These are phyloP conservation scores for Craterocephalus amniculus DNA, from an alignment of 2,797 vertebrate species.

Conservation along the genomic window DNA sequence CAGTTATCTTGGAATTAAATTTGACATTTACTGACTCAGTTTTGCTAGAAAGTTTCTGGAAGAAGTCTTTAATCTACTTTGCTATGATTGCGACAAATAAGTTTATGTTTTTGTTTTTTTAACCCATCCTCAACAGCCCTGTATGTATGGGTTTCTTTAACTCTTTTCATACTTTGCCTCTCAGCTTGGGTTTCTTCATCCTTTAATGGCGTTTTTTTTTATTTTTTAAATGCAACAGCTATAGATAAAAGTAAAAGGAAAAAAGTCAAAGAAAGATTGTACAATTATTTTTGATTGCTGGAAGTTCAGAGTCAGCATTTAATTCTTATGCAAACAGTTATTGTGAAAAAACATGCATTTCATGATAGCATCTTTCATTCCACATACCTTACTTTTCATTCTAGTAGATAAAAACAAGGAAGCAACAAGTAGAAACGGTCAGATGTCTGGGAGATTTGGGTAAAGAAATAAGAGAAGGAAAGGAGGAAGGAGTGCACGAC, in stretches of 20 bases:
- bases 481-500: constrained; percentile 10
- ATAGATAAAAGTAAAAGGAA: not conserved
- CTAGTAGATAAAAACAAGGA: not conserved
- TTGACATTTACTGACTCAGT: not conserved
- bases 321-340: not conserved
- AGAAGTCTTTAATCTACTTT: not conserved
- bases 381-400: not conserved
- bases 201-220: too few species aligned
- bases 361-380: not conserved
- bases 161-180: not conserved
- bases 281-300: too few species aligned
- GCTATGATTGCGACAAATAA: not conserved
- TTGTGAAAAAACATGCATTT: not conserved
- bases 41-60: not conserved
- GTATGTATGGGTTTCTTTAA: not conserved
- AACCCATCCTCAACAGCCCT: too few species aligned
- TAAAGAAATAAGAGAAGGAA: not conserved
- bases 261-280: not conserved
- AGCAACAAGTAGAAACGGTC: constrained; percentile 5
- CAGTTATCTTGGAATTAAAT: not conserved
- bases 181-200: not conserved
- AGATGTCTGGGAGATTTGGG: constrained; percentile 7
- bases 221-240: too few species aligned
- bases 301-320: too few species aligned
- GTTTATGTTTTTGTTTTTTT: too few species aligned